Conservation (phyloP, 2,888 invertebrate species). For the Leucophenga montana region DNA sequence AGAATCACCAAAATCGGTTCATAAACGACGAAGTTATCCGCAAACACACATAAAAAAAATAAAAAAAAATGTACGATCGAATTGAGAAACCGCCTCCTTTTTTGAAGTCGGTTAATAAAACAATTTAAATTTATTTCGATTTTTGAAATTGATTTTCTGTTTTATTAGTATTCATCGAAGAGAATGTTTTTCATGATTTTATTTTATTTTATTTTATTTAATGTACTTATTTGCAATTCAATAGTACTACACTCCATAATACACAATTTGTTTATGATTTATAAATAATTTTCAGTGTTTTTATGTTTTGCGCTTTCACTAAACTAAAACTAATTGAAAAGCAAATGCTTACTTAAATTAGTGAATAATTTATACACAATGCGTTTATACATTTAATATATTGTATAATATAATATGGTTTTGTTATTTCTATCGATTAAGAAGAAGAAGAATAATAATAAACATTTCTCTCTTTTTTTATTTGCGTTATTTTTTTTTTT, state of each 20-base stretch:
- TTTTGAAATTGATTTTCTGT: too few relatives aligned
- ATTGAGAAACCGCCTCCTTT: too few relatives aligned
- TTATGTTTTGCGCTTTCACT: constrained; percentile 12
- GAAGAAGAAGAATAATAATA: background rate
- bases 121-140: too few relatives aligned
- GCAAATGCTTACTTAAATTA: constrained; percentile 8
- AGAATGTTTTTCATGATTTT: background rate
- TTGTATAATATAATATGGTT: background rate
- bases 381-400: background rate
- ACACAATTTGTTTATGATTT: background rate
- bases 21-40: too few relatives aligned
- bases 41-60: too few relatives aligned
- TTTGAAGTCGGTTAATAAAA: too few relatives aligned
- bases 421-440: background rate
- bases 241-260: constrained; percentile 1
- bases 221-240: constrained; percentile 18
- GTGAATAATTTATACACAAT: constrained; percentile 21
- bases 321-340: constrained; percentile 17
- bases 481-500: background rate
- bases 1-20: too few relatives aligned
- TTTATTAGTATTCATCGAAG: too few relatives aligned
- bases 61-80: too few relatives aligned
- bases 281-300: constrained; percentile 2
- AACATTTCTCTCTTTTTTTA: background rate
- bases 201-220: background rate